Conservation (phyloP, 2,888 invertebrate species). For the Tachina fera region DNA sequence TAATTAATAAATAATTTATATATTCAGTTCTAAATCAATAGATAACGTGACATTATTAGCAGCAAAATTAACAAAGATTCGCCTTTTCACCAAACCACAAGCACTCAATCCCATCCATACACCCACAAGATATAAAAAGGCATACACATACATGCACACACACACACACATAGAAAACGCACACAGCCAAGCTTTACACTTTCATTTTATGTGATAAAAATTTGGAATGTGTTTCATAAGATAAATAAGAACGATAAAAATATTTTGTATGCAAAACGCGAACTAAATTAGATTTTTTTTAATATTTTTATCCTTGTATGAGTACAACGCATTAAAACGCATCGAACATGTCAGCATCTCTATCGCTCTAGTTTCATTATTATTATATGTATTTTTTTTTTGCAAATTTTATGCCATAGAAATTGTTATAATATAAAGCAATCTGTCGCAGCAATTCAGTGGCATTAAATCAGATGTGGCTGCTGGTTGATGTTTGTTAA, state of each 20-base stretch:
- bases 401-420: slow-evolving; percentile 7
- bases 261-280: slow-evolving; percentile 81
- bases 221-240: slow-evolving; percentile 47
- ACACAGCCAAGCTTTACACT: slow-evolving; percentile 35
- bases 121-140: slow-evolving; percentile 29
- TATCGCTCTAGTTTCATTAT: slow-evolving; percentile 40
- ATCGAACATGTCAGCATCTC: slow-evolving; percentile 34
- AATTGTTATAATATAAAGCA: slow-evolving; percentile 38
- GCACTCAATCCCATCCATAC: slow-evolving; percentile 30
- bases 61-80: slow-evolving; percentile 62
- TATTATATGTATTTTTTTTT: slow-evolving; percentile 18
- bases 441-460: slow-evolving; percentile 41
- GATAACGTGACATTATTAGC: slow-evolving; percentile 81
- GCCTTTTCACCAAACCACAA: slow-evolving; percentile 1
- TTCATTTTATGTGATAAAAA: slow-evolving; percentile 52
- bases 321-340: slow-evolving; percentile 24
- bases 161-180: background rate
- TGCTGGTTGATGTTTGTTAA: slow-evolving; percentile 53
- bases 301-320: slow-evolving; percentile 44
- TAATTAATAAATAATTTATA: slow-evolving; percentile 81
- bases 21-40: slow-evolving; percentile 78
- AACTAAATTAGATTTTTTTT: slow-evolving; percentile 80
- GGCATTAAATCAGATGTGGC: slow-evolving; percentile 29
- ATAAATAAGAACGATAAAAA: slow-evolving; percentile 69
- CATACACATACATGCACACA: slow-evolving; percentile 3